Evolutionary conservation across 2,113 vertebrate genomes (phyloP).

Genomic region (Bambusicola thoracicus): DNA sequence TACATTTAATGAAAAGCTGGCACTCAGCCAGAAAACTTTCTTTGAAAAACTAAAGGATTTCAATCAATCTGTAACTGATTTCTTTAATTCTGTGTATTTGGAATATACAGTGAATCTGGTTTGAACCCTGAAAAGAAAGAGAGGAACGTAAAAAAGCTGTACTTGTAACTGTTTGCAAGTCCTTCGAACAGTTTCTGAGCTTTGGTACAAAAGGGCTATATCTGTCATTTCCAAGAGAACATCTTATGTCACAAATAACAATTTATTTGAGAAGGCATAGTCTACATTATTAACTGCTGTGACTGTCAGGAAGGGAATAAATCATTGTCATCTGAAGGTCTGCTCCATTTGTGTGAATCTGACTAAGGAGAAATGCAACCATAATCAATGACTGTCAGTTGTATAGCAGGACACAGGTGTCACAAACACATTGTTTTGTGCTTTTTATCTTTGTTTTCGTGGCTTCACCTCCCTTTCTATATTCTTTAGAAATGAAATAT

Average conservation of each 20-base stretch:
- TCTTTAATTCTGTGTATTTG: neutral
- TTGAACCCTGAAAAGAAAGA: neutral
- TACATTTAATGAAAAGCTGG: neutral
- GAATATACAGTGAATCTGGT: neutral
- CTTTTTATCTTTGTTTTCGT: slow-evolving; percentile 20
- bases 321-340: slow-evolving; percentile 13
- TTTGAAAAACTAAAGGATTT: neutral
- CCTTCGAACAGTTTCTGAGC: neutral
- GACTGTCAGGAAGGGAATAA: neutral
- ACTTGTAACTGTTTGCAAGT: neutral
- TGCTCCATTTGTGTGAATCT: slow-evolving; percentile 7
- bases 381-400: neutral
- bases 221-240: neutral
- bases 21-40: neutral
- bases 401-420: neutral
- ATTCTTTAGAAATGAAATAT: neutral
- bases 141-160: neutral
- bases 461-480: neutral
- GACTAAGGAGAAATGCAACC: neutral
- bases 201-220: neutral
- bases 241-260: neutral
- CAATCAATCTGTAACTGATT: neutral
- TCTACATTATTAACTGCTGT: neutral
- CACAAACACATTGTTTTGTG: neutral
- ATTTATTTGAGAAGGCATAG: neutral